phyloP scores from a whole-genome alignment of 2,113 vertebrate species.

The Cygnus buccinator region DNA sequence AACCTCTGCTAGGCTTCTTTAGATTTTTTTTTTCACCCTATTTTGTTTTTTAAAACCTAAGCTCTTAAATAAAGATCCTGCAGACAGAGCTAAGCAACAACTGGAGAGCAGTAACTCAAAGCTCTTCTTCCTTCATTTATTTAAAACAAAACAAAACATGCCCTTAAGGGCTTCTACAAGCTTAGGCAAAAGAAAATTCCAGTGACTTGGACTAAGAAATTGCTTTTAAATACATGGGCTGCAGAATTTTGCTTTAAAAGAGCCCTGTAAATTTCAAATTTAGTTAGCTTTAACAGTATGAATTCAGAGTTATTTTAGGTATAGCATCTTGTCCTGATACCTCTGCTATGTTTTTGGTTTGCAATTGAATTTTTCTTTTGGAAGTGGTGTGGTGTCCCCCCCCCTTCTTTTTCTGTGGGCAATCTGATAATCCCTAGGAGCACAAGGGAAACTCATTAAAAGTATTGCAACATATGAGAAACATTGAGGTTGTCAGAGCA shows the following conservation, averaged over 20 bases:
- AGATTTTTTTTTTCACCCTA: not conserved
- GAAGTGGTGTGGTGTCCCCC: not conserved
- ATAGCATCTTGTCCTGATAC: not conserved
- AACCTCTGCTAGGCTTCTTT: not conserved
- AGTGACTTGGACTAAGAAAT: not conserved
- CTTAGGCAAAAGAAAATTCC: not conserved
- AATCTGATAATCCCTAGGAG: constrained; percentile 7
- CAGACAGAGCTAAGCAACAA: not conserved
- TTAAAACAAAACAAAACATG: not conserved
- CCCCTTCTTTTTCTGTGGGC: not conserved
- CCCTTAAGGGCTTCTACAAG: constrained; percentile 18
- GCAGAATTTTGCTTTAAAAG: not conserved
- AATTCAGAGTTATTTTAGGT: not conserved
- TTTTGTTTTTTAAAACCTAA: not conserved
- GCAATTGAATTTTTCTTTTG: not conserved
- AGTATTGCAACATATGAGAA: constrained; percentile 31
- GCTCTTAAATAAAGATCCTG: not conserved
- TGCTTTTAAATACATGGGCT: not conserved
- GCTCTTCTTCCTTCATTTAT: not conserved
- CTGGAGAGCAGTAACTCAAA: not conserved
- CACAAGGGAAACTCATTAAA: constrained; percentile 40
- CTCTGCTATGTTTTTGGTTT: not conserved
- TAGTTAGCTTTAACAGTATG: not conserved
- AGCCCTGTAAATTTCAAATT: not conserved
- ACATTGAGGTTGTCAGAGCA: constrained; percentile 26